phyloP scores from a whole-genome alignment of 2,888 invertebrate genomes.

The Drepanosiphum platanoidis region DNA sequence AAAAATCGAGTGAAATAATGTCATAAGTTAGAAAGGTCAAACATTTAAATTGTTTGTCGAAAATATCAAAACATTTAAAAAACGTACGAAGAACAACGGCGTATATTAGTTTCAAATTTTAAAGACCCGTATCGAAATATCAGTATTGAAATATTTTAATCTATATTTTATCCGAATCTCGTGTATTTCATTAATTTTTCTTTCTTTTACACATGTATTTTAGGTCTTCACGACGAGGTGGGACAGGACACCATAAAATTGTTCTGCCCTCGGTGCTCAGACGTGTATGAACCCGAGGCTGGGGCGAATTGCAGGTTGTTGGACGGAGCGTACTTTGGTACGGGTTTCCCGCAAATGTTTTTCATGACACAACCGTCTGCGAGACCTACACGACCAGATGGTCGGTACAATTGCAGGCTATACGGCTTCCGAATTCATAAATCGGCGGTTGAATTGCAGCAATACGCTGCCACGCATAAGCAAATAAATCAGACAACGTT shows the following conservation, averaged over 20 bases:
- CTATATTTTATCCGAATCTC: too few relatives aligned
- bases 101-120: neutral
- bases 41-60: too few relatives aligned
- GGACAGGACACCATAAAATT: neutral
- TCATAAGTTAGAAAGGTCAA: too few relatives aligned
- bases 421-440: constrained; percentile 31
- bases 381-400: neutral
- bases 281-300: constrained; percentile 8
- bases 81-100: neutral
- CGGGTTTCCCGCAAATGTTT: constrained; percentile 31
- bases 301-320: too few relatives aligned
- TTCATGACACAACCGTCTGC: constrained; percentile 1
- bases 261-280: constrained; percentile 31
- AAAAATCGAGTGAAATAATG: too few relatives aligned
- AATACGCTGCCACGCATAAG: neutral
- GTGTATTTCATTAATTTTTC: too few relatives aligned
- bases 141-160: too few relatives aligned
- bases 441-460: neutral
- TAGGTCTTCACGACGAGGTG: neutral
- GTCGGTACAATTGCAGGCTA: neutral
- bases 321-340: constrained; percentile 41
- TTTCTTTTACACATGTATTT: too few relatives aligned
- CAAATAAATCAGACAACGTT: too few relatives aligned
- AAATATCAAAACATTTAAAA: too few relatives aligned
- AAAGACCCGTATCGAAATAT: too few relatives aligned